phyloP scores from a whole-genome alignment of 2,113 vertebrate species.

The Carlito syrichta region DNA sequence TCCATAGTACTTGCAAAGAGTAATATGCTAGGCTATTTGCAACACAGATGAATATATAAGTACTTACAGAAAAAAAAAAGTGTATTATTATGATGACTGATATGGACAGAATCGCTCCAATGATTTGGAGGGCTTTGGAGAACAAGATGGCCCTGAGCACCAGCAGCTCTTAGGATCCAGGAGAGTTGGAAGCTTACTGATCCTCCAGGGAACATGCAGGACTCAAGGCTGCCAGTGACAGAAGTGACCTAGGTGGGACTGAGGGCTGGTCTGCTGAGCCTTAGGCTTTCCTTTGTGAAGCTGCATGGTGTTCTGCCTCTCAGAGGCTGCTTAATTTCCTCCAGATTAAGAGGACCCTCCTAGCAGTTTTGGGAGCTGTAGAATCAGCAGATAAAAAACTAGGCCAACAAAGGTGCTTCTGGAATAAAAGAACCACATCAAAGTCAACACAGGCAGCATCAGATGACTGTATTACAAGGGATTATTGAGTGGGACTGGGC shows the following conservation, averaged over 20 bases:
- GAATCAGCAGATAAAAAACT: conserved; percentile 52
- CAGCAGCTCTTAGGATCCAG: background rate
- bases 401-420: conserved; percentile 49
- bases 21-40: background rate
- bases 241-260: background rate
- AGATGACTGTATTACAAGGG: background rate
- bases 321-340: background rate
- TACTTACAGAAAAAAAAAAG: background rate
- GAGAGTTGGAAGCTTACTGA: background rate
- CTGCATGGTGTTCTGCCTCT: background rate
- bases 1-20: background rate
- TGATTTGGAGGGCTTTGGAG: background rate
- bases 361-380: background rate
- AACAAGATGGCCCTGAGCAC: background rate
- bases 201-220: background rate
- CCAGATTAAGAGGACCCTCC: background rate
- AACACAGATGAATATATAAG: conserved; percentile 34
- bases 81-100: background rate
- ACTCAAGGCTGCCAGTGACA: background rate
- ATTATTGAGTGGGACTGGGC: background rate
- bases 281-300: background rate
- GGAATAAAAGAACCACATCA: conserved; percentile 27
- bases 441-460: conserved; percentile 38
- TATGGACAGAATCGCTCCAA: background rate
- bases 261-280: background rate